Evolutionary conservation across 2,888 invertebrate species (phyloP), one percentile per base, ranked within the genome.

Genomic region (Folsomia candida): DNA sequence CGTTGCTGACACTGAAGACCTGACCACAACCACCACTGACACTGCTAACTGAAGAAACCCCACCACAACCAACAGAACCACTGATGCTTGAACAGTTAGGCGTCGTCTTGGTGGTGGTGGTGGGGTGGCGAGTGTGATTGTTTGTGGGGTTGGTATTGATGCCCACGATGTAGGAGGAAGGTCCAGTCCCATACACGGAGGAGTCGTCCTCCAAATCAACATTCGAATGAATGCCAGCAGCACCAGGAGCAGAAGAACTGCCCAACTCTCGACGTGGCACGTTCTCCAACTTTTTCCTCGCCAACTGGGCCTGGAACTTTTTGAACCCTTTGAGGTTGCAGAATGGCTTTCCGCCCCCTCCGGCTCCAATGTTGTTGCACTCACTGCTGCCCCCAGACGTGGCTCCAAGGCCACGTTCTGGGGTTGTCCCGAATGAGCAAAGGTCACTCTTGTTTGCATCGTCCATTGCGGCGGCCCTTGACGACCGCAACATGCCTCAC

Each of bases 401-500:
- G 37, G 6, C 6, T 4, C 6, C 4, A 9, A 37, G 14, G 37
- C 4, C 14, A 37, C 6, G 6, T 37, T 4, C 6, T 4, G 4
- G 14, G 37, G 4, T 37, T 4, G 37, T 37, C n/a, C n/a, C n/a
- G n/a, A n/a, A n/a, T 72, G 71, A 72, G 71, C 71, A n/a, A n/a
- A n/a, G n/a, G 37, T 37, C 37, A 37, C 37, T 37, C 64, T 72
- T 72, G 11, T 47, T 37, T 47, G 69, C 74, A 74, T 79, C 73
- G 76, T 76, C 79, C 79, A 79, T 79, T 72, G 76, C 76, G 76
- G 77, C 76, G 76, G 76, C 14, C n/a, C n/a, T 76, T 72, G 74
- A 76, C 62, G 78, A 79, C 79, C 79, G 79, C 79, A 76, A 74
- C 79, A 79, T 78, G 73, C 78, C 72, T 79, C 78, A 79, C 73